Evolutionary conservation across 2,113 vertebrate species (phyloP).

Genomic region (Charina bottae): DNA sequence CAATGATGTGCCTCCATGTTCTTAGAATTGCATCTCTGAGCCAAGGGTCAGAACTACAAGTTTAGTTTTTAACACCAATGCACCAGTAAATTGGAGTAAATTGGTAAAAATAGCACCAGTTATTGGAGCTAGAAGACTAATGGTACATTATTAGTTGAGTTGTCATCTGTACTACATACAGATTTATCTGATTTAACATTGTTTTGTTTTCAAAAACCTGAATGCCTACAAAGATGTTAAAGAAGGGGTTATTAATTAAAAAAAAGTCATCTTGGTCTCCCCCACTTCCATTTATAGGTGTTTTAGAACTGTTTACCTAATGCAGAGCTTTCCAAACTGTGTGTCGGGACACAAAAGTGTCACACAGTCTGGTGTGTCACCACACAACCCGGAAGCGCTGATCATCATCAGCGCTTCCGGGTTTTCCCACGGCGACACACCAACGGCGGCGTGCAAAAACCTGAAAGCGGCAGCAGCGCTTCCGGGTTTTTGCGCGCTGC

Average conservation of each 20-base stretch:
- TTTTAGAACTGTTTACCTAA: constrained; percentile 21
- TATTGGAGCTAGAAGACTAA: background rate
- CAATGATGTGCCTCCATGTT: background rate
- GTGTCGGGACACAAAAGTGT: too few relatives aligned
- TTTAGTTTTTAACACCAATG: background rate
- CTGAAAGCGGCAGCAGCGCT: too few relatives aligned
- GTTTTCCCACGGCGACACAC: too few relatives aligned
- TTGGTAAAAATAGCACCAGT: background rate
- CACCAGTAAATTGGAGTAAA: too few relatives aligned
- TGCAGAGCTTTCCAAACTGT: too few relatives aligned
- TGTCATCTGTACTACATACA: background rate
- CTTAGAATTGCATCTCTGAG: background rate
- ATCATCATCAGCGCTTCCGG: too few relatives aligned
- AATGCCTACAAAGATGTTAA: constrained; percentile 19
- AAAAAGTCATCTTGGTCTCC: background rate
- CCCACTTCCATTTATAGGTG: constrained; percentile 8
- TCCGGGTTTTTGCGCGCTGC: too few relatives aligned
- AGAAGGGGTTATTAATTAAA: background rate
- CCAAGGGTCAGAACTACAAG: background rate
- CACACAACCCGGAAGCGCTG: too few relatives aligned
- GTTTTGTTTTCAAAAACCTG: background rate
- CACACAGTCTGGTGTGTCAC: too few relatives aligned
- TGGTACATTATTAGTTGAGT: background rate
- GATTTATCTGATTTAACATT: background rate
- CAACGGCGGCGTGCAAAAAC: too few relatives aligned